Percentiles rank a stretch among this genome's conserved stretches.
phyloP scores from a whole-genome alignment of 1,140 invertebrate genomes.

The Drosophila parabipectinata region DNA sequence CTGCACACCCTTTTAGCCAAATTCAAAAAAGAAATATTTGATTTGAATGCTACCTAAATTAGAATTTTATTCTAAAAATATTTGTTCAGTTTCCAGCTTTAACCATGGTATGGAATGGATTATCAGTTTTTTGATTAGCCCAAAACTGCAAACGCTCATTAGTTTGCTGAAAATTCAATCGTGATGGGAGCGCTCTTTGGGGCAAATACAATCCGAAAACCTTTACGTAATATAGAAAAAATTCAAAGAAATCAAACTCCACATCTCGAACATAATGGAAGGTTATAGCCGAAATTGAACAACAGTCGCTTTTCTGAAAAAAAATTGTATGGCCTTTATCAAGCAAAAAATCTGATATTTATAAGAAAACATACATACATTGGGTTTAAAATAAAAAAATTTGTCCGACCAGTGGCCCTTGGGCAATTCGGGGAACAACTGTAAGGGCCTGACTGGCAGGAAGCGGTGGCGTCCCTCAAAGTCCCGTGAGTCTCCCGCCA shows the following conservation, averaged over 20 bases:
- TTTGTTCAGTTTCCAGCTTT: neutral
- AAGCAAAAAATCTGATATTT: neutral
- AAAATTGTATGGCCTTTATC: neutral
- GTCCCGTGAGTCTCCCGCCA: constrained; percentile 94
- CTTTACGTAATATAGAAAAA: constrained; percentile 1
- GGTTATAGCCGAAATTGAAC: constrained; percentile 90
- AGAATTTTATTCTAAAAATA: neutral
- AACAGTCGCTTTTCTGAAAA: constrained; percentile 91
- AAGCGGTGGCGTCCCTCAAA: constrained; percentile 92
- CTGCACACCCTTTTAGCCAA: no score
- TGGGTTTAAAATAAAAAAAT: constrained; percentile 84
- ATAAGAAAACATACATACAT: constrained; percentile 68
- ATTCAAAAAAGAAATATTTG: no score
- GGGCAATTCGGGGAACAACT: neutral
- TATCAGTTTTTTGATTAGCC: constrained; percentile 3
- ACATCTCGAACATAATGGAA: constrained; percentile 6
- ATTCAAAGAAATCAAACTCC: constrained; percentile 14
- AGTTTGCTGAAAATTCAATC: constrained; percentile 6
- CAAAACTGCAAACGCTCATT: constrained; percentile 11
- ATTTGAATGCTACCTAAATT: no score
- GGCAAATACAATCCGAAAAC: neutral
- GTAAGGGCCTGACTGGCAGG: constrained; percentile 92
- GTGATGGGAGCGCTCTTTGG: constrained; percentile 12
- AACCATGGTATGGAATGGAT: neutral
- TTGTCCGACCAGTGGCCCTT: neutral